Base-by-base conservation (phyloP, 1,140 invertebrate genomes). In the Lerema accius region DNA sequence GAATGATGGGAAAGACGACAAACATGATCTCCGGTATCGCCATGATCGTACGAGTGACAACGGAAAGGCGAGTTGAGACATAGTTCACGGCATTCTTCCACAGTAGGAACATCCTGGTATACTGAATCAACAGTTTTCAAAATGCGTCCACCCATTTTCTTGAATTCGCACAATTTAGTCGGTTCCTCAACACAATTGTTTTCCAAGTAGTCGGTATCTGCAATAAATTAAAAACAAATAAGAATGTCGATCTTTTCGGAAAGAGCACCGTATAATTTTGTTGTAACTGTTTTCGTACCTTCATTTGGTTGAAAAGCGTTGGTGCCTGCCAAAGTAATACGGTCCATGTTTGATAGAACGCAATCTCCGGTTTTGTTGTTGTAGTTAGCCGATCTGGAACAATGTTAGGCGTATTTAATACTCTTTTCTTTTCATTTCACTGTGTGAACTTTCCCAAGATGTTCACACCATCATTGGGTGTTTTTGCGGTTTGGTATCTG, bases 121-220 rank as follows among this genome's bases (percentile, higher is more conserved):
- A 98, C 97, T 1, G 96, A 97, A 77, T 98, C 97, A 1, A 98
- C 97, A 0, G 97, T 98, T 89, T 98, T 98, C 23, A 98, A 89
- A 69, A 98, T 98, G 59, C 96, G 93, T 0, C 96, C 96, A 19
- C 93, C 94, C 69, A 98, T 92, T 73, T 97, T 96, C 81, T 97
- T 97, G 90, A 98, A 98, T 81, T 98, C 97, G 89, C 97, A 98
- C 39, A 98, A 91, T 86, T 97, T 97, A 10, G 96, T 95, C 1
- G 96, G 96, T 80, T 97, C 96, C 69, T 97, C 95, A 6, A 97
- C 95, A 83, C 97, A 98, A 85, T 97, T 96, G 82, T 97, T 97
- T 80, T 98, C 96, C 81, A 97, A 93, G 86, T 97, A 98, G 75
- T 98, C 96, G 59, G 92, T 92, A 67, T 92, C 91, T 92, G 53